These are phyloP conservation scores for Piscicola geometra DNA, from an alignment of 2,888 invertebrate species.

Conservation along the genomic window DNA sequence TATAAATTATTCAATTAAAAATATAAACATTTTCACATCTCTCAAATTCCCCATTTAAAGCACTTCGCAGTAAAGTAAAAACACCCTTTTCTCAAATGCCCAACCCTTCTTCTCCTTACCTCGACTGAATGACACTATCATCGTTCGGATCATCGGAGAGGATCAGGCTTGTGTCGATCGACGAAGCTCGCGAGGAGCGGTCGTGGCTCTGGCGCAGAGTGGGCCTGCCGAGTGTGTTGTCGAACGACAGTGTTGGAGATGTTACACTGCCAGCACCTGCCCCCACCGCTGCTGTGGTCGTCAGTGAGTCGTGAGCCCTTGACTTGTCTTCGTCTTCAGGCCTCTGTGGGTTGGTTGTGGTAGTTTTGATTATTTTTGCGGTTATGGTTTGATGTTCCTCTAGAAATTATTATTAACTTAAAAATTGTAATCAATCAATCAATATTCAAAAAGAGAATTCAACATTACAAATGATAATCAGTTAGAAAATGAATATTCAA, in stretches of 20 bases:
- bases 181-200: conserved; percentile 6
- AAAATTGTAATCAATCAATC: background rate
- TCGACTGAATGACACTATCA: conserved; percentile 23
- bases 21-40: conserved; percentile 7
- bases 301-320: background rate
- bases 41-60: background rate
- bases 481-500: too few species aligned
- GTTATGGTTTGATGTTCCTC: background rate
- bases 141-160: background rate
- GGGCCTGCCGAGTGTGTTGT: background rate
- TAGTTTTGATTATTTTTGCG: too few species aligned
- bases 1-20: background rate
- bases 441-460: too few species aligned
- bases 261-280: background rate
- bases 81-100: background rate
- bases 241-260: background rate
- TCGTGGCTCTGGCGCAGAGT: background rate
- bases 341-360: background rate
- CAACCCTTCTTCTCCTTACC: background rate
- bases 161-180: conserved; percentile 21
- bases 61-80: too few species aligned
- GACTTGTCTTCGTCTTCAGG: conserved; percentile 11
- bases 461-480: too few species aligned
- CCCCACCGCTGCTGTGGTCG: background rate
- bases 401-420: background rate